Evolutionary conservation across 2,888 invertebrate species (phyloP).

Genomic region (Carabus problematicus): DNA sequence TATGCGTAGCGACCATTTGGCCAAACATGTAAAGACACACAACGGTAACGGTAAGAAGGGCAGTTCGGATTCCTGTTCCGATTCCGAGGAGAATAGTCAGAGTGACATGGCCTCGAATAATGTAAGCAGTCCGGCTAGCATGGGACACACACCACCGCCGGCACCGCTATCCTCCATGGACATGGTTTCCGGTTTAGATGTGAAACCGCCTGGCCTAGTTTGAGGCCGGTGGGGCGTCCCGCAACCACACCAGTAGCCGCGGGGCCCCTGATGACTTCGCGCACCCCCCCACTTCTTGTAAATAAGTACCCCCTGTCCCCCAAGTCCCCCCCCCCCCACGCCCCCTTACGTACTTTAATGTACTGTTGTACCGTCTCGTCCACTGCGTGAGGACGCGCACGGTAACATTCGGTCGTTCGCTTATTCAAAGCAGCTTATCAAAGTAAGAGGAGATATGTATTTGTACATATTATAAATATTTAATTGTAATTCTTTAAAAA

Average conservation of each 20-base stretch:
- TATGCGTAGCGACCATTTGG: constrained; percentile 96
- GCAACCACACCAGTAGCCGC: constrained; percentile 55
- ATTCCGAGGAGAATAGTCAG: constrained; percentile 88
- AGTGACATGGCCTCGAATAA: constrained; percentile 60
- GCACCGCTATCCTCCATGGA: constrained; percentile 62
- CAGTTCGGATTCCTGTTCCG: constrained; percentile 87
- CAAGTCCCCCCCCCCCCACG: not conserved
- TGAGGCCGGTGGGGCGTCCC: constrained; percentile 80
- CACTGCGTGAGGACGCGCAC: constrained; percentile 23
- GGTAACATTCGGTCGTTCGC: constrained; percentile 21
- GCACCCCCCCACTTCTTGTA: constrained; percentile 25
- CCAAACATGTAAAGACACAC: constrained; percentile 97
- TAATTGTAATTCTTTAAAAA: constrained; percentile 43
- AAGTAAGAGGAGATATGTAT: constrained; percentile 39
- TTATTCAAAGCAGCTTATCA: constrained; percentile 33
- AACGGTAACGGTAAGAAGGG: constrained; percentile 80
- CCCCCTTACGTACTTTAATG: constrained; percentile 5
- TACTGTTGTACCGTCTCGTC: constrained; percentile 15
- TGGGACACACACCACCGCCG: constrained; percentile 62
- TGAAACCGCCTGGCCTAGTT: constrained; percentile 77
- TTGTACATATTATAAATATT: constrained; percentile 45
- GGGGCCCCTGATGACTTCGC: constrained; percentile 14
- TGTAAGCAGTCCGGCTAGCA: constrained; percentile 60
- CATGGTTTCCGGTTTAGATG: constrained; percentile 72
- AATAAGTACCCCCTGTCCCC: constrained; percentile 27